Evolutionary conservation across 2,113 vertebrate genomes (phyloP).

Genomic region (Periophthalmus modestus): DNA sequence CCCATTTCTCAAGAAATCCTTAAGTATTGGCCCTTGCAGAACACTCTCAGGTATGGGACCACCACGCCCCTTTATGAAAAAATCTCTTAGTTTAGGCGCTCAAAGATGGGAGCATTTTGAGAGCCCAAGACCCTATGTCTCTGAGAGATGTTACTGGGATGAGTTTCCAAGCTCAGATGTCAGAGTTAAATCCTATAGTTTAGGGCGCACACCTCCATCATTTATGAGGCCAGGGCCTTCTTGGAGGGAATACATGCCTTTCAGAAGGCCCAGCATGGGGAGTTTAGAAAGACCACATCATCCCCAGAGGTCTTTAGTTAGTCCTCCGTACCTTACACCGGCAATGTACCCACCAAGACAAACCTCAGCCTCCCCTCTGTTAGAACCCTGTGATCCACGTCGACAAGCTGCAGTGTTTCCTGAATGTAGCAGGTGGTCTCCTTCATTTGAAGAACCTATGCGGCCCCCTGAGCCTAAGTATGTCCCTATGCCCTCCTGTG

Average conservation of each 20-base stretch:
- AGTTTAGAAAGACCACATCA: conserved; percentile 65
- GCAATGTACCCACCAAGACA: conserved; percentile 60
- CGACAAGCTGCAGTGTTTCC: conserved; percentile 72
- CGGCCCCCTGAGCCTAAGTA: conserved; percentile 69
- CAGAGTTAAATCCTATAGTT: conserved; percentile 72
- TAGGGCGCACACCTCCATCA: conserved; percentile 60
- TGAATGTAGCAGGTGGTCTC: conserved; percentile 69
- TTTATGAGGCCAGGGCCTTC: conserved; percentile 61
- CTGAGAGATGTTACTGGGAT: conserved; percentile 75
- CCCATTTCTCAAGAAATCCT: conserved; percentile 77
- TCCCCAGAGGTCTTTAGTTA: conserved; percentile 58
- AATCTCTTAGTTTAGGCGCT: conserved; percentile 77
- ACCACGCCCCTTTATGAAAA: conserved; percentile 72
- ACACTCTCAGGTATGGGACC: conserved; percentile 63
- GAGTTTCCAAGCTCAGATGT: conserved; percentile 66
- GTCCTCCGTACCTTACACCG: conserved; percentile 63
- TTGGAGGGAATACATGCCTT: conserved; percentile 63
- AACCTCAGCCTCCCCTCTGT: conserved; percentile 49
- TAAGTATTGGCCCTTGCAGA: conserved; percentile 73
- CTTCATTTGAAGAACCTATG: conserved; percentile 65
- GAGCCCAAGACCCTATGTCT: conserved; percentile 68
- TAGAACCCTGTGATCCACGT: conserved; percentile 66
- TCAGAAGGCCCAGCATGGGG: conserved; percentile 59
- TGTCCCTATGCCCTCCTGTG: conserved; percentile 58
- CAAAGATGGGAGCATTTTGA: conserved; percentile 78